These are phyloP conservation scores for Asbolus verrucosus DNA, from an alignment of 1,140 invertebrate species.

Conservation along the genomic window DNA sequence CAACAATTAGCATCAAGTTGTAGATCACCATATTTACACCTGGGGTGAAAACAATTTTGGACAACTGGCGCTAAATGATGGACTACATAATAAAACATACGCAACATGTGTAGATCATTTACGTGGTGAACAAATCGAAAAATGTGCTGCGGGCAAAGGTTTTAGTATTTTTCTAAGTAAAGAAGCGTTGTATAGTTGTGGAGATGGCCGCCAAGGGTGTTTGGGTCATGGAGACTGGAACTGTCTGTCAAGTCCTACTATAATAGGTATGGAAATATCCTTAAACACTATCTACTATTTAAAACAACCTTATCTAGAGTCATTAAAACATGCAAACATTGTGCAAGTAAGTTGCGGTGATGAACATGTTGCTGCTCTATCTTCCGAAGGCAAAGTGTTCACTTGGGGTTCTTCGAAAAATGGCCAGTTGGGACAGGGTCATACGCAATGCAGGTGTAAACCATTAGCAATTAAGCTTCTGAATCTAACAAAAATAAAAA, in stretches of 20 bases:
- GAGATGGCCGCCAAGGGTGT: conserved; percentile 74
- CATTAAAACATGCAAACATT: background rate
- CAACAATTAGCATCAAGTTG: conserved; percentile 40
- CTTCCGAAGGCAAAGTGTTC: conserved; percentile 73
- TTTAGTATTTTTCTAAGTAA: conserved; percentile 77
- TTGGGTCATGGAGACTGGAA: conserved; percentile 78
- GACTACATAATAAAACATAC: background rate
- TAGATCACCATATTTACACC: conserved; percentile 74
- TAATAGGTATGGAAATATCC: conserved; percentile 67
- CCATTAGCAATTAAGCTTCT: conserved; percentile 67
- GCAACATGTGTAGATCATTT: background rate
- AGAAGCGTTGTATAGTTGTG: conserved; percentile 77
- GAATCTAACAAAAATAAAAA: conserved; percentile 65
- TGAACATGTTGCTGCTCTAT: conserved; percentile 76
- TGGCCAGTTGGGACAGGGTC: conserved; percentile 76
- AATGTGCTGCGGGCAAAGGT: conserved; percentile 69
- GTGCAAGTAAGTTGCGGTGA: conserved; percentile 72
- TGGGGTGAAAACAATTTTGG: conserved; percentile 80
- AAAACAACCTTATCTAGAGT: too few species aligned
- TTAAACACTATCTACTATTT: background rate
- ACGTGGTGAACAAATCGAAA: background rate
- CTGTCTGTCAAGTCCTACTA: conserved; percentile 71
- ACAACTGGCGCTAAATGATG: conserved; percentile 70
- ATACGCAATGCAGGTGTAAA: conserved; percentile 69
- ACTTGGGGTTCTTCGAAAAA: conserved; percentile 76